A percentile compares a stretch with the other conserved stretches of the same genome.
Evolutionary conservation across 2,113 vertebrate species (phyloP).

Genomic region (Poeciliopsis turrubarensis): DNA sequence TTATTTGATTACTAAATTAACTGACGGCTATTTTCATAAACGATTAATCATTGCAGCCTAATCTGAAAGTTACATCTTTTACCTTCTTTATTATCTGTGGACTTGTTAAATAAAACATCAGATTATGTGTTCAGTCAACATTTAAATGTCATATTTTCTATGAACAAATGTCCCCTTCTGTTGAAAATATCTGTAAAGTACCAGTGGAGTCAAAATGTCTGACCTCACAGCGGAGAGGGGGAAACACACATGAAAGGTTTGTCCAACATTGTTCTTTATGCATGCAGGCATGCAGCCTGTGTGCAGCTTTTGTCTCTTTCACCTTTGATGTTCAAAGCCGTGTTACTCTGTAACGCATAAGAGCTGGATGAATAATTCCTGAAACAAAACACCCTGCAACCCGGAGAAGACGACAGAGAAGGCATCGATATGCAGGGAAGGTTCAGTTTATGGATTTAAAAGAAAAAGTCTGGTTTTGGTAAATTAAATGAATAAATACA

Average conservation of each 20-base stretch:
- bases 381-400: not conserved
- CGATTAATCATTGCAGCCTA: too few relatives aligned
- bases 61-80: too few relatives aligned
- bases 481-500: too few relatives aligned
- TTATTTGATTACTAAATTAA: too few relatives aligned
- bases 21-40: too few relatives aligned
- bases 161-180: not conserved
- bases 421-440: not conserved
- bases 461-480: too few relatives aligned
- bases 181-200: not conserved
- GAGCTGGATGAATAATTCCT: not conserved
- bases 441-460: too few relatives aligned
- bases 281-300: not conserved
- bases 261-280: not conserved
- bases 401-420: not conserved
- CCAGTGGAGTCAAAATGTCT: not conserved
- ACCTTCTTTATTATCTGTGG: too few relatives aligned
- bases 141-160: not conserved
- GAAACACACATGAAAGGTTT: not conserved
- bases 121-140: too few relatives aligned
- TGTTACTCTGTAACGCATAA: not conserved
- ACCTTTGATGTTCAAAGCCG: not conserved
- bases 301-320: not conserved
- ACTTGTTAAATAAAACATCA: too few relatives aligned
- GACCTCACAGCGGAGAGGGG: not conserved